phyloP scores from a whole-genome alignment of 2,888 invertebrate species.

The Dichetophora obliterata region DNA sequence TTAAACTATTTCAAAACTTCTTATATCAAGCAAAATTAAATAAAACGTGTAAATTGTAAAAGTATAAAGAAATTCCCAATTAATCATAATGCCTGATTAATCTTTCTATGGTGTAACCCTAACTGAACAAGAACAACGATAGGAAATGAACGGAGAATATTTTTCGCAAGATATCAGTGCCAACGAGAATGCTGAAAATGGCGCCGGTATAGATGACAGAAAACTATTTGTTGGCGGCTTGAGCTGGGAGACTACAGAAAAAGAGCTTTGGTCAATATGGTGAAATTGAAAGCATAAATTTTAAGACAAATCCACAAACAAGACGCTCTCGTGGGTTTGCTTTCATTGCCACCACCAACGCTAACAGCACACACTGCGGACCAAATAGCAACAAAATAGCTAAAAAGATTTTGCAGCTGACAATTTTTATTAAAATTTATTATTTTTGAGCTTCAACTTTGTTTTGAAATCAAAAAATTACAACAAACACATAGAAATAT shows the following conservation, averaged over 20 bases:
- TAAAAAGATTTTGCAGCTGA: too few relatives aligned
- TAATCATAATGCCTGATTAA: too few relatives aligned
- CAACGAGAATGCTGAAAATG: slow-evolving; percentile 73
- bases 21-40: too few relatives aligned
- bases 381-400: slow-evolving; percentile 70
- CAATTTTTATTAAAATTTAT: too few relatives aligned
- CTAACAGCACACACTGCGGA: slow-evolving; percentile 79
- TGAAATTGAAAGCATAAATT: slow-evolving; percentile 95
- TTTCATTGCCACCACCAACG: slow-evolving; percentile 92
- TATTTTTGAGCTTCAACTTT: too few relatives aligned
- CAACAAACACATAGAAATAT: too few relatives aligned
- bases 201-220: slow-evolving; percentile 83
- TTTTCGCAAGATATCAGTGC: slow-evolving; percentile 81
- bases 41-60: too few relatives aligned
- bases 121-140: slow-evolving; percentile 73
- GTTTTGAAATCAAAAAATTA: too few relatives aligned
- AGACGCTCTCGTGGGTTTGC: slow-evolving; percentile 97
- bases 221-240: slow-evolving; percentile 99
- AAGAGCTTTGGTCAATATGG: slow-evolving; percentile 95
- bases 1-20: too few relatives aligned
- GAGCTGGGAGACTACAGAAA: slow-evolving; percentile 98
- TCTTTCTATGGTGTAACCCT: too few relatives aligned
- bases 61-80: too few relatives aligned
- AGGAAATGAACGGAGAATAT: slow-evolving; percentile 83
- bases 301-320: slow-evolving; percentile 96